Conservation (phyloP, 1,140 invertebrate genomes). For the Potamilus streckersoni region DNA sequence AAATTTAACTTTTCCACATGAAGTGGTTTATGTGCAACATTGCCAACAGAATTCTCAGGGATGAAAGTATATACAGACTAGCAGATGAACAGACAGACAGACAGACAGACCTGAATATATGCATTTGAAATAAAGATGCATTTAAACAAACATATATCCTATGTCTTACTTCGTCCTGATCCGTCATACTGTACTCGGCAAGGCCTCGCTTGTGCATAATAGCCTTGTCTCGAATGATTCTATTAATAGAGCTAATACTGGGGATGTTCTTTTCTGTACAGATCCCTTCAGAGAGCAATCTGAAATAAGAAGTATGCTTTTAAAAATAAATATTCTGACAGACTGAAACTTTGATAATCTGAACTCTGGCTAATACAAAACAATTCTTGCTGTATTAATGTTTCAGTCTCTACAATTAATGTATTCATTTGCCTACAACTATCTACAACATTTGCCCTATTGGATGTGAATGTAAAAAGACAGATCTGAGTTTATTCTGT, state of each 20-base stretch:
- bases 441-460: too few species aligned
- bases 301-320: slow-evolving; percentile 31
- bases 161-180: slow-evolving; percentile 32
- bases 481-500: too few species aligned
- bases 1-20: too few species aligned
- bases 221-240: slow-evolving; percentile 86
- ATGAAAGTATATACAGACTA: too few species aligned
- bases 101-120: too few species aligned
- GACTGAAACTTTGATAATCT: background rate
- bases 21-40: too few species aligned
- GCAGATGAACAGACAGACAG: too few species aligned
- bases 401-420: background rate
- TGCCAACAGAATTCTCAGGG: too few species aligned
- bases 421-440: background rate
- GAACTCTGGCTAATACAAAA: background rate
- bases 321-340: background rate
- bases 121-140: too few species aligned
- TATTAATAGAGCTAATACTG: slow-evolving; percentile 93
- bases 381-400: background rate
- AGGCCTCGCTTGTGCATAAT: slow-evolving; percentile 55
- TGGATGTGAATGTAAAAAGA: too few species aligned
- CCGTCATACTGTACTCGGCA: slow-evolving; percentile 29
- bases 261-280: slow-evolving; percentile 77
- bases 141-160: too few species aligned
- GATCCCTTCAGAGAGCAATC: slow-evolving; percentile 64